phyloP scores from a whole-genome alignment of 2,113 vertebrate species.

The Buteo buteo region DNA sequence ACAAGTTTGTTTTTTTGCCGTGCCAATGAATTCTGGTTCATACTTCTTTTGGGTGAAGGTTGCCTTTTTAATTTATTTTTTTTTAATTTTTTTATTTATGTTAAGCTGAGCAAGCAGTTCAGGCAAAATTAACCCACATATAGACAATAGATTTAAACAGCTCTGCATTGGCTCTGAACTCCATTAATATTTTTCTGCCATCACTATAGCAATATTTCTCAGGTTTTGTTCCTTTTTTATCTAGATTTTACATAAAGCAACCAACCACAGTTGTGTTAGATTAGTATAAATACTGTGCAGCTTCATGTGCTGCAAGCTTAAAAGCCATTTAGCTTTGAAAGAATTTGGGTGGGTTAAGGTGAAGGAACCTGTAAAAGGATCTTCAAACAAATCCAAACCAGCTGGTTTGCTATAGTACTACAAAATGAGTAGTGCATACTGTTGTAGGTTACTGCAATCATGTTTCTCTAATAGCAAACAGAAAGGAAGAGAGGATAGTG shows the following conservation, averaged over 20 bases:
- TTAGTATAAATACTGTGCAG: neutral
- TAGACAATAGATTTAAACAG: slow-evolving; percentile 50
- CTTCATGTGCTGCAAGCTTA: neutral
- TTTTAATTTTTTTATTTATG: neutral
- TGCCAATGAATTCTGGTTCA: slow-evolving; percentile 30
- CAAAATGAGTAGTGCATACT: neutral
- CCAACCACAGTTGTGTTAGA: neutral
- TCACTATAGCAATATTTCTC: slow-evolving; percentile 33
- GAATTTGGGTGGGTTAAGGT: neutral
- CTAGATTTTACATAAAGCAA: neutral
- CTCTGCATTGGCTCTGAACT: slow-evolving; percentile 14
- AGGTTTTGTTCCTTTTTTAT: neutral
- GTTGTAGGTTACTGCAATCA: neutral
- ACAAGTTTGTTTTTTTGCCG: neutral
- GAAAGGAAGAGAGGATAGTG: neutral
- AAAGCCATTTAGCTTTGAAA: neutral
- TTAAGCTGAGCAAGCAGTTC: slow-evolving; percentile 53
- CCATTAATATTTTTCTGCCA: neutral
- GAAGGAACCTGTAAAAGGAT: neutral
- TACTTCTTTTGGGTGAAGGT: slow-evolving; percentile 35
- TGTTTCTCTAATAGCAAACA: neutral
- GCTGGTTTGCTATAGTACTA: accelerated
- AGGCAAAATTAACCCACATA: slow-evolving; percentile 44
- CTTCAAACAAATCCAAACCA: neutral
- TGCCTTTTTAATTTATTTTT: neutral